Conservation (phyloP, 2,888 invertebrate genomes). For the Plagiodera versicolora region DNA sequence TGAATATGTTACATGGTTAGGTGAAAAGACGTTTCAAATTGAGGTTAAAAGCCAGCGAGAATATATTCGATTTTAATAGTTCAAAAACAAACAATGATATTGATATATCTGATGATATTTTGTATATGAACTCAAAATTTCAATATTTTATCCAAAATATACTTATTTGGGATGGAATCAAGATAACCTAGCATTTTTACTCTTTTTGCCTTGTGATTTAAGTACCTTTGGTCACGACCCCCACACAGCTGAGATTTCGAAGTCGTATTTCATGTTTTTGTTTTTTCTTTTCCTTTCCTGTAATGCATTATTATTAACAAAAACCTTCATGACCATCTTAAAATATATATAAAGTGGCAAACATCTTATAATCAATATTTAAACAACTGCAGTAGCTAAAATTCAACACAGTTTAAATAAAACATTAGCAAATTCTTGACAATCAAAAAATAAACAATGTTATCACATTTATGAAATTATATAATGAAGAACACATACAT, state of each 20-base stretch:
- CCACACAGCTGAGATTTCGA: slow-evolving; percentile 66
- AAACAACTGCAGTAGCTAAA: too few relatives aligned
- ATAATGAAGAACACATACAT: slow-evolving; percentile 16
- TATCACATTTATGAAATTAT: background rate
- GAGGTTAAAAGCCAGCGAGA: background rate
- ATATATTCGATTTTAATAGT: too few relatives aligned
- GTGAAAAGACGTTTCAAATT: background rate
- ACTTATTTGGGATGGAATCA: background rate
- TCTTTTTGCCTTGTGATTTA: slow-evolving; percentile 25
- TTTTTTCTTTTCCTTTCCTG: slow-evolving; percentile 54
- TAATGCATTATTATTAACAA: slow-evolving; percentile 46
- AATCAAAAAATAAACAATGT: too few relatives aligned
- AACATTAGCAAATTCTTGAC: too few relatives aligned
- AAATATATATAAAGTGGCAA: background rate
- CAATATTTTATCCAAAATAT: background rate
- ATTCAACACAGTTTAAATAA: too few relatives aligned
- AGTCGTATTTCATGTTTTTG: slow-evolving; percentile 63
- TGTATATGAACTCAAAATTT: too few relatives aligned
- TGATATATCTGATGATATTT: too few relatives aligned
- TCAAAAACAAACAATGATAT: too few relatives aligned
- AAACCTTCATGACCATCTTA: background rate
- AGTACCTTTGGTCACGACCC: slow-evolving; percentile 60
- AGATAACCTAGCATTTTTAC: slow-evolving; percentile 27
- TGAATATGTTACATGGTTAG: background rate
- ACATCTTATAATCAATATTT: background rate